Conservation (phyloP, 2,113 vertebrate species). For the Takifugu bimaculatus region DNA sequence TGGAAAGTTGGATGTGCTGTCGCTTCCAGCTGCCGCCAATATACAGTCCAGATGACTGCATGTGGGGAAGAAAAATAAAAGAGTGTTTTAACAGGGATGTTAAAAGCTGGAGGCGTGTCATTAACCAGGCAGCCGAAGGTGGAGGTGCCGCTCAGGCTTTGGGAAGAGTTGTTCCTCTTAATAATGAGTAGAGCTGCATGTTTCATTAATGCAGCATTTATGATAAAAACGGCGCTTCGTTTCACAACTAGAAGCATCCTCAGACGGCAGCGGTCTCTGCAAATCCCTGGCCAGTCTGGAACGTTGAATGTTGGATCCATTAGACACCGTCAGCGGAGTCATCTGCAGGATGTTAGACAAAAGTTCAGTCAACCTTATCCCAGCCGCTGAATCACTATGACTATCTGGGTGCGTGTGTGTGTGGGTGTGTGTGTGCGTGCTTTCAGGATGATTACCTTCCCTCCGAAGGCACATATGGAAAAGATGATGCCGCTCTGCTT, state of each 20-base stretch:
- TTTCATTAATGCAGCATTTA: no score
- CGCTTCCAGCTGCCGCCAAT: slow-evolving; percentile 65
- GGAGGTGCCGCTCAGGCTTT: background rate
- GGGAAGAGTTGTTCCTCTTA: no score
- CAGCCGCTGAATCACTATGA: slow-evolving; percentile 29
- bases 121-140: slow-evolving; percentile 14
- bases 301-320: slow-evolving; percentile 29
- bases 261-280: background rate
- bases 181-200: no score
- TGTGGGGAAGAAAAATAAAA: slow-evolving; percentile 16
- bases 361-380: slow-evolving; percentile 39
- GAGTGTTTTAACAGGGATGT: slow-evolving; percentile 55
- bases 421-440: slow-evolving; percentile 13
- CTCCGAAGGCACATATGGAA: slow-evolving; percentile 45
- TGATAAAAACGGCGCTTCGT: background rate
- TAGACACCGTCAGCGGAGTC: slow-evolving; percentile 8
- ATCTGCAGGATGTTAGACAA: slow-evolving; percentile 24
- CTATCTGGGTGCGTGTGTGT: background rate
- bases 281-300: slow-evolving; percentile 23
- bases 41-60: slow-evolving; percentile 52
- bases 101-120: slow-evolving; percentile 43
- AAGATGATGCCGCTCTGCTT: slow-evolving; percentile 35
- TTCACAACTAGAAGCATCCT: background rate
- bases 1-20: slow-evolving; percentile 73
- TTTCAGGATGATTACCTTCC: slow-evolving; percentile 13